These are phyloP conservation scores for Shargacucullia verbasci DNA, from an alignment of 2,888 invertebrate genomes.

Conservation along the genomic window DNA sequence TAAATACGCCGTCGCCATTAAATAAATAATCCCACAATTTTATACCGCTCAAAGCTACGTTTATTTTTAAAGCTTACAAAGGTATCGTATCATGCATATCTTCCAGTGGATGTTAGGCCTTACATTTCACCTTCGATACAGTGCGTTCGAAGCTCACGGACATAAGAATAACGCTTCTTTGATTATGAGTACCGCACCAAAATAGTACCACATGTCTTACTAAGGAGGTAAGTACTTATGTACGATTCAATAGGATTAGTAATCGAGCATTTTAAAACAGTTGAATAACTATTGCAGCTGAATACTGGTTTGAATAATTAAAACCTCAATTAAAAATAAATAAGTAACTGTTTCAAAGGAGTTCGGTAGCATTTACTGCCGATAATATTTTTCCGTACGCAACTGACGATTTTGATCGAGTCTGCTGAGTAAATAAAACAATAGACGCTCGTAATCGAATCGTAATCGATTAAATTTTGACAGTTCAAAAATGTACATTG, in stretches of 20 bases:
- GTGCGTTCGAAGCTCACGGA: slow-evolving; percentile 18
- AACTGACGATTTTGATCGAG: too few species aligned
- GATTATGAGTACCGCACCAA: slow-evolving; percentile 14
- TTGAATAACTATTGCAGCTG: too few species aligned
- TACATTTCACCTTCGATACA: slow-evolving; percentile 34
- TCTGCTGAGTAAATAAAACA: too few species aligned
- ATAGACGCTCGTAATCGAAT: too few species aligned
- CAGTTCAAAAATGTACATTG: too few species aligned
- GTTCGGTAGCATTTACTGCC: too few species aligned
- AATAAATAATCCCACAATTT: background rate
- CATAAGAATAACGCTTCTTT: slow-evolving; percentile 37
- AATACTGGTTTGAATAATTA: too few species aligned
- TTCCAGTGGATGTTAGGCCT: slow-evolving; percentile 4
- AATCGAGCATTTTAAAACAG: slow-evolving; percentile 9
- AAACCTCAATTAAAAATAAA: too few species aligned
- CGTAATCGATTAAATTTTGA: too few species aligned
- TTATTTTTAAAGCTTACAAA: slow-evolving; percentile 4
- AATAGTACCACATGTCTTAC: slow-evolving; percentile 28
- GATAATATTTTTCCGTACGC: too few species aligned
- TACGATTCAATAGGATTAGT: slow-evolving; percentile 19
- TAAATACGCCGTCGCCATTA: too few species aligned
- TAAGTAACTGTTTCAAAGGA: too few species aligned
- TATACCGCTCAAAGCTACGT: slow-evolving; percentile 7
- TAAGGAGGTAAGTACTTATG: background rate
- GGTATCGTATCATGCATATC: slow-evolving; percentile 6